A percentile compares a stretch with the other conserved stretches of the same genome.
These are phyloP conservation scores for Philypnodon macrostomus DNA, from an alignment of 2,797 vertebrate species.

Conservation along the genomic window DNA sequence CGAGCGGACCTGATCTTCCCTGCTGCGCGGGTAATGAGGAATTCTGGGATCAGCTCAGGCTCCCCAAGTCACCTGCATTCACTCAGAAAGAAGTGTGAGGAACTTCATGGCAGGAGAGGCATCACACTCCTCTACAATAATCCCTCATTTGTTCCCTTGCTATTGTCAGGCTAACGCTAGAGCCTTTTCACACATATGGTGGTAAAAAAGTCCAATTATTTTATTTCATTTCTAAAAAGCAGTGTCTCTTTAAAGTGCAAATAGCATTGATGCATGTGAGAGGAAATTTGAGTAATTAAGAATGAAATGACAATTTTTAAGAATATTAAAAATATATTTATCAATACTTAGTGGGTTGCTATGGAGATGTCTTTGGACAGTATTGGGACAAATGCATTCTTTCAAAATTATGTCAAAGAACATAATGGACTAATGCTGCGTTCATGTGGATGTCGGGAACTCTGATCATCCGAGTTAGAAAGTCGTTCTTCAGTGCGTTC, in stretches of 20 bases:
- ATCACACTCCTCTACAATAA: conserved; percentile 75
- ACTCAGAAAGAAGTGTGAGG: conserved; percentile 80
- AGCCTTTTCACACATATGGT: conserved; percentile 58
- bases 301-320: conserved; percentile 28
- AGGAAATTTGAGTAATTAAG: conserved; percentile 31
- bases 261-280: conserved; percentile 68
- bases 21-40: conserved; percentile 82
- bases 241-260: conserved; percentile 54
- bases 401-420: not conserved
- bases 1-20: conserved; percentile 73
- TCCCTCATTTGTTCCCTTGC: conserved; percentile 74
- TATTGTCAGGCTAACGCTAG: conserved; percentile 65
- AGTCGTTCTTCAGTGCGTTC: too few species aligned
- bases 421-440: too few species aligned
- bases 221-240: conserved; percentile 49
- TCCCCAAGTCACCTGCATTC: conserved; percentile 80
- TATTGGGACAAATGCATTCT: conserved; percentile 12
- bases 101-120: conserved; percentile 77
- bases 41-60: conserved; percentile 85
- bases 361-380: conserved; percentile 26
- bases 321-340: conserved; percentile 9
- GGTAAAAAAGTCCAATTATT: conserved; percentile 66
- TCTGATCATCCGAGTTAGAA: too few species aligned
- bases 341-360: conserved; percentile 37
- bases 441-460: too few species aligned